Conservation (phyloP, 2,797 vertebrate genomes). For the Gymnoscopelus braueri region DNA sequence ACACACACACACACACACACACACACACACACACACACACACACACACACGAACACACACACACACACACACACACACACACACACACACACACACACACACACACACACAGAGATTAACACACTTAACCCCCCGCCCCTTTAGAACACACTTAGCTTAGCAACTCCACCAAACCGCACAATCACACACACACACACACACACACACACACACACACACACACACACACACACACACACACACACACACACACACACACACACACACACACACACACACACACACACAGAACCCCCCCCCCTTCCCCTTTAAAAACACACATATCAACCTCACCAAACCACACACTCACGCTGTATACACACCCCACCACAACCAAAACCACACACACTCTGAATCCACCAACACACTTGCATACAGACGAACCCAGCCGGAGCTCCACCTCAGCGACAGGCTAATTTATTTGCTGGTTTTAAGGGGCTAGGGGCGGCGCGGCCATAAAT, state of each 20-base stretch:
- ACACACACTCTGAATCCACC: no score
- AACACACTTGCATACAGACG: no score
- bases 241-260: not conserved
- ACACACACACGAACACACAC: no score
- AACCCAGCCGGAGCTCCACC: not conserved
- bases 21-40: no score
- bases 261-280: constrained; percentile 4
- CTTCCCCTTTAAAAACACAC: constrained; percentile 14
- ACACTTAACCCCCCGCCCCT: not conserved
- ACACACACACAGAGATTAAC: constrained; percentile 13
- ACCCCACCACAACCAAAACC: no score
- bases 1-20: constrained; percentile 18
- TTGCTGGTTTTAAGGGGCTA: constrained; percentile 66
- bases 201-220: not conserved
- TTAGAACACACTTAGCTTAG: not conserved
- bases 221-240: no score
- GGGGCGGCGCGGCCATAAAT: constrained; percentile 69
- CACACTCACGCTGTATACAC: no score
- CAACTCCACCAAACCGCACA: not conserved
- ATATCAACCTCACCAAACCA: no score
- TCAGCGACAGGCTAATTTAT: constrained; percentile 64
- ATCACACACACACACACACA: not conserved
- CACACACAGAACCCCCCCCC: constrained; percentile 2
- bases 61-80: no score
- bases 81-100: not conserved